Evolutionary conservation across 2,797 vertebrate species (phyloP), one percentile per base, ranked within the genome.

Genomic region (Phylloscopus collybita): DNA sequence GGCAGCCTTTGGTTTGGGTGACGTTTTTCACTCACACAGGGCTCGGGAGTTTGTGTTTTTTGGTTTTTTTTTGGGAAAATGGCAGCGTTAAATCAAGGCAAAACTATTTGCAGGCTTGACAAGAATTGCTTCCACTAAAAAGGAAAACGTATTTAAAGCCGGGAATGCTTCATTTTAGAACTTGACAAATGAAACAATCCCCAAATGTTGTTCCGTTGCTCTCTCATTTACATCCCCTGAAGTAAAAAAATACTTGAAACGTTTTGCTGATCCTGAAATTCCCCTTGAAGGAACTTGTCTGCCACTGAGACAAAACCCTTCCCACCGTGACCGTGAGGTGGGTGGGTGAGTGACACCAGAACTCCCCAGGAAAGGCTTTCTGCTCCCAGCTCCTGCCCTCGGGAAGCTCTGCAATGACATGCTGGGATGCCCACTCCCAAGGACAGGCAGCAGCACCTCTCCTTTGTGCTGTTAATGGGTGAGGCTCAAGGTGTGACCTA

Each of bases 401-500:
- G 0, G 1, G 47, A 29, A 26, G 64, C 44, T 69, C n/a, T 53
- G 64, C 44, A 62, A 15, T 7, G 16, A 16, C 49, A 34, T 29
- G 19, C 50, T 7, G 11, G 44, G 69, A 3, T 54, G 59, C 27
- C 38, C 14, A 13, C 69, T 66, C 61, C 78, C 47, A 19, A n/a
- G 81, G 75, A 13, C 47, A 61, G 64, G 18, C 26, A 64, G 60
- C 78, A 82, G 60, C 62, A 0, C n/a, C 59, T 56, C 81, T 74
- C 69, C 85, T 90, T 29, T 42, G 69, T 67, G 15, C 56, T 26
- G 53, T 7, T n/a, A 5, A 27, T 21, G 60, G 26, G 34, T 0
- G 30, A 86, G 87, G 54, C 93, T 86, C 71, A 17, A 88, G 94
- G 92, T 88, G 20, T 94, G 94, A 93, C 90, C 93, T 71, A 67